phyloP scores from a whole-genome alignment of 1,140 invertebrate species.

The Microplitis demolitor region DNA sequence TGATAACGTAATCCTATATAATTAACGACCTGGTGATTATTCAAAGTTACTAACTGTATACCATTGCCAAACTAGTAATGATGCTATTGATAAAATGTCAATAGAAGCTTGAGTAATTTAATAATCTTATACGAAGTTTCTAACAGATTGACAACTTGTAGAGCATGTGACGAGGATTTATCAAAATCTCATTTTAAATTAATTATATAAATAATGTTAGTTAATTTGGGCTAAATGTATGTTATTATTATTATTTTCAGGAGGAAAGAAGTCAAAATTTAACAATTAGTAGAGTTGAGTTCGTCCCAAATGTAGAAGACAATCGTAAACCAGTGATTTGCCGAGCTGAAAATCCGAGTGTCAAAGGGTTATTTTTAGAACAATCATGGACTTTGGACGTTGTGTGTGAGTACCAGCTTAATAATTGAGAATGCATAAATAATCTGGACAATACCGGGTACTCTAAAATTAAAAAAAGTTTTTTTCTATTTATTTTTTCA shows the following conservation, averaged over 20 bases:
- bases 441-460: too few species aligned
- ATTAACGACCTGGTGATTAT: too few species aligned
- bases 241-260: conserved; percentile 58
- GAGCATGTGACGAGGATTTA: not conserved
- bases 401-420: conserved; percentile 75
- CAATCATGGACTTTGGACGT: conserved; percentile 85
- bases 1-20: too few species aligned
- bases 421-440: too few species aligned
- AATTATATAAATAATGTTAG: not conserved
- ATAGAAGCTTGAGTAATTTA: too few species aligned
- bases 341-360: conserved; percentile 79
- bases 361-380: conserved; percentile 78
- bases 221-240: not conserved
- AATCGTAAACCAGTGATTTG: conserved; percentile 74
- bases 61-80: too few species aligned
- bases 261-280: conserved; percentile 81
- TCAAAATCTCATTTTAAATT: not conserved
- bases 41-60: too few species aligned
- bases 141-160: too few species aligned
- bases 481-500: too few species aligned
- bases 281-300: conserved; percentile 81
- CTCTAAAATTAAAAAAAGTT: too few species aligned
- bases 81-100: too few species aligned
- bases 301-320: conserved; percentile 73
- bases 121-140: too few species aligned